These are phyloP conservation scores for Manacus vitellinus DNA, from an alignment of 2,113 vertebrate species.

Conservation along the genomic window DNA sequence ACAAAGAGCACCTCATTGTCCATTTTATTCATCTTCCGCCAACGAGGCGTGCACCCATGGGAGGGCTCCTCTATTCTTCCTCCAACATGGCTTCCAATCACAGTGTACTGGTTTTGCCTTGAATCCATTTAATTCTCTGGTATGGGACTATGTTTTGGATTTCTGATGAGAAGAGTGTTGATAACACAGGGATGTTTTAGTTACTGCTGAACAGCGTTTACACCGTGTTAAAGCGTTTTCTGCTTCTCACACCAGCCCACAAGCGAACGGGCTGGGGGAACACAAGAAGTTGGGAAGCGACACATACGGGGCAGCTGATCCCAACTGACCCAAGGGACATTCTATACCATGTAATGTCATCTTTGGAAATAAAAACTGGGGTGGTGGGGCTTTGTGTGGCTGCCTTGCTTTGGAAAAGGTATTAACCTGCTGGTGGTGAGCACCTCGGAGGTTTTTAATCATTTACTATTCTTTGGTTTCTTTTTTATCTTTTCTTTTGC, in stretches of 20 bases:
- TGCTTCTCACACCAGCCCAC: fast-evolving
- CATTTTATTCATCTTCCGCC: not conserved
- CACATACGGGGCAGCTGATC: fast-evolving
- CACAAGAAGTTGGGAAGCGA: fast-evolving
- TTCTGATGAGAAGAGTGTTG: not conserved
- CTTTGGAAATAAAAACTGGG: not conserved
- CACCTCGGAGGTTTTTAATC: fast-evolving
- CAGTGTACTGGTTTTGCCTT: not conserved
- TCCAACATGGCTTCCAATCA: fast-evolving
- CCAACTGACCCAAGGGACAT: not conserved
- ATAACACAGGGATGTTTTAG: fast-evolving
- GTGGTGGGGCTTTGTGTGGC: not conserved
- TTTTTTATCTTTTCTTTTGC: not conserved
- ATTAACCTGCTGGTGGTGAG: fast-evolving
- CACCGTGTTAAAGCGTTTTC: not conserved
- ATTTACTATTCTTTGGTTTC: not conserved
- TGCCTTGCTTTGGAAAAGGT: not conserved
- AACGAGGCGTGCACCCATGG: fast-evolving
- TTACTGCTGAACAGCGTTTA: not conserved
- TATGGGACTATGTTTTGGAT: not conserved
- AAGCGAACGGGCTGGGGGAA: fast-evolving
- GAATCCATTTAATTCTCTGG: not conserved
- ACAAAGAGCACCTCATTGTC: fast-evolving
- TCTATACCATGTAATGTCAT: fast-evolving
- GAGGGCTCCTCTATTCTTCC: not conserved